Base-by-base conservation (phyloP, 1,140 invertebrate species). In the Drosophila lacertosa region DNA sequence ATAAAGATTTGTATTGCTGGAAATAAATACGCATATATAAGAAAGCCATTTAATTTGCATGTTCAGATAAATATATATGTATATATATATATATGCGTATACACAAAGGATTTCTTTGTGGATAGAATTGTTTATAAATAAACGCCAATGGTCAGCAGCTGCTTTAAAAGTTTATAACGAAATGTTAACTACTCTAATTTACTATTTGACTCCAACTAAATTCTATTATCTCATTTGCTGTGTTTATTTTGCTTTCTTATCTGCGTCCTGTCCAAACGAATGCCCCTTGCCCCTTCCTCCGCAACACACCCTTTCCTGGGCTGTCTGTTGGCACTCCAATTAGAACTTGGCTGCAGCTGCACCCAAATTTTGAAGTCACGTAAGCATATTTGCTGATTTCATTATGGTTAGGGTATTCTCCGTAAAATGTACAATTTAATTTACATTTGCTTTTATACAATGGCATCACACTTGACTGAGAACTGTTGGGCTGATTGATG, bases 361-460 rank as follows among this genome's bases (percentile, higher is more conserved):
- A 84, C 80, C 80, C 73, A 73, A 68, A 86, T 7, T 7, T 77
- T 84, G 74, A 80, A 84, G 80, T 84, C 80, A 84, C 76, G 81
- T 80, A 80, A 86, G 62, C 81, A 69, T 84, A 86, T 84, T 86
- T 84, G 80, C 64, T 75, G 81, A 84, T 86, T 86, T 79, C 65
- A 86, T 84, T 84, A 86, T 68, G 47, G 59, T 35, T 47, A 2
- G 45, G 9, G 45, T 10, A 16, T 42, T 40, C 53, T 42, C 42
- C 24, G 33, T 47, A 54, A 50, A 55, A 47, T 63, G 32, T 63
- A 10, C 16, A 29, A 55, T 66, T 22, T 33, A 66, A 73, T 39
- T 40, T 59, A 62, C 55, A 48, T 63, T 65, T 74, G 62, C 64
- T 54, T 59, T 57, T 59, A 44, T 42, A 67, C 64, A 74, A 62